Evolutionary conservation across 2,113 vertebrate genomes (phyloP), one percentile per base, ranked within the genome.

Genomic region (Dipodomys merriami): DNA sequence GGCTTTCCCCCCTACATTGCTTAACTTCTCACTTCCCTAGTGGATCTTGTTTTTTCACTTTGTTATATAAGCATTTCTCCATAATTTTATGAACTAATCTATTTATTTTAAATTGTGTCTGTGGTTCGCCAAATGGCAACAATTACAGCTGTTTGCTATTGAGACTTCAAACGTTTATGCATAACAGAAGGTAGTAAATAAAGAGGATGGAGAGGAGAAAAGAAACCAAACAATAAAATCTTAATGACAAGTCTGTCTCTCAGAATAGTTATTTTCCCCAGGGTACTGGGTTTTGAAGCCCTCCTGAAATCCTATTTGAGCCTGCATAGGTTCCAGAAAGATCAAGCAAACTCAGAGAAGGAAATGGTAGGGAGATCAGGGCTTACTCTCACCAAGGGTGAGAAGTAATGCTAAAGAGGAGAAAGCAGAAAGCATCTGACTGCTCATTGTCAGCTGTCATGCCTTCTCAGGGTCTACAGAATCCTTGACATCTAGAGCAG

Each of bases 131-230:
- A 83, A 64, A 65, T 7, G 44, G 83, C 69, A 96, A 69, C 29
- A 68, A 67, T 68, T 73, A 83, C 69, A 95, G 91, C 90, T 95
- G 92, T 84, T 95, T 77, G 88, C 49, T 88, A 64, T 77, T 95
- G 33, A 64, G 71, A 90, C 82, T 94, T 95, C 71, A 79, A 87
- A 96, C 83, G 84, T 84, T 74, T 90, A 94, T 72, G 74, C 65
- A 49, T 16, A 91, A 69, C 78, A 90, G 74, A 95, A 94, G 80
- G 92, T 68, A 94, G 93, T 80, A 94, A 95, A 95, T 83, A 85
- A 95, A 74, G 35, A 82, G 25, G 11, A 68, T 46, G 27, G 64
- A 88, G 78, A 64, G 94, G 86, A 91, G 76, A 83, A 84, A 68
- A 80, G 22, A 90, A 94, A 90, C 76, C 27, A 71, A 57, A 88